phyloP scores from a whole-genome alignment of 1,140 invertebrate genomes.

The Drosophila busckii region DNA sequence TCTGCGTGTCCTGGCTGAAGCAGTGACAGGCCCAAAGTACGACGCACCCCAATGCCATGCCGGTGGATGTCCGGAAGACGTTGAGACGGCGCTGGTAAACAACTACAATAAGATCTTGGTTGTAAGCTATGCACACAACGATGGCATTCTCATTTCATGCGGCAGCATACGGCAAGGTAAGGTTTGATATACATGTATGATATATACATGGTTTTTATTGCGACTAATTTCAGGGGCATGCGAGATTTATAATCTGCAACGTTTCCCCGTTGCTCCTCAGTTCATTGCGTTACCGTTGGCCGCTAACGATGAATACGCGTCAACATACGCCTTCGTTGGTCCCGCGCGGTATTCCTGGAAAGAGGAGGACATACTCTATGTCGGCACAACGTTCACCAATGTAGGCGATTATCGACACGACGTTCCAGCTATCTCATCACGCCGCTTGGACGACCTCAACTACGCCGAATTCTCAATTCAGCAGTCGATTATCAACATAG shows the following conservation, averaged over 20 bases:
- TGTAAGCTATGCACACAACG: constrained; percentile 86
- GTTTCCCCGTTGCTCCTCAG: constrained; percentile 86
- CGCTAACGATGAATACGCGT: constrained; percentile 93
- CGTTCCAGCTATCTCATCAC: constrained; percentile 94
- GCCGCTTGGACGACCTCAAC: constrained; percentile 87
- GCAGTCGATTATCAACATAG: constrained; percentile 92
- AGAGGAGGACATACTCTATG: constrained; percentile 91
- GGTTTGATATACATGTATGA: background rate
- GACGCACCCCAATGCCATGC: constrained; percentile 94
- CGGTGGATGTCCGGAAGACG: constrained; percentile 86
- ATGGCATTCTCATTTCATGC: constrained; percentile 90
- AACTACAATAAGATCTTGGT: constrained; percentile 96
- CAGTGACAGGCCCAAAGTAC: constrained; percentile 85
- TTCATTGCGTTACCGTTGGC: constrained; percentile 90
- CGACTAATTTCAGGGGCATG: constrained; percentile 83
- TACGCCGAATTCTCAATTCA: constrained; percentile 92
- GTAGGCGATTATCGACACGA: constrained; percentile 95
- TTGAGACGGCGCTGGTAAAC: constrained; percentile 85
- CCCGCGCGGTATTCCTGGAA: constrained; percentile 91
- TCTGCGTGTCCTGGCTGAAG: constrained; percentile 85
- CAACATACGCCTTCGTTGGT: constrained; percentile 96
- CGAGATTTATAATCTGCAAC: constrained; percentile 89
- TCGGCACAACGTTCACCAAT: constrained; percentile 96
- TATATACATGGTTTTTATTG: background rate
- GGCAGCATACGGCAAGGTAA: constrained; percentile 89